Base-by-base conservation (phyloP, 2,888 invertebrate genomes). In the Eupsilia transversa region DNA sequence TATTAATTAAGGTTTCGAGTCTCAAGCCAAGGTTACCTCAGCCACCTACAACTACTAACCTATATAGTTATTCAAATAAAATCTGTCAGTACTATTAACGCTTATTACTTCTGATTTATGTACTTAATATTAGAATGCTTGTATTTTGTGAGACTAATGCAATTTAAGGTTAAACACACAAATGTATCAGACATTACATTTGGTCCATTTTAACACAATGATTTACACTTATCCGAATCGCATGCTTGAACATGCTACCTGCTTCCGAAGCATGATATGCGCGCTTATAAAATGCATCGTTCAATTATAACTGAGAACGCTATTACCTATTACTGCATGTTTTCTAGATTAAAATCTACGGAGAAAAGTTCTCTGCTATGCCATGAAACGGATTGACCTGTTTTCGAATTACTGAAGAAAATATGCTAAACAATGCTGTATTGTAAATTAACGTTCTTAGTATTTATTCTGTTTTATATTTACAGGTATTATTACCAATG, bases 201-300 rank as follows among this genome's bases (percentile, higher is more conserved):
- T 17, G 14, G 12, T 60, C 33, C 33, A 66, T 35, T 66, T 49
- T 43, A 27, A 67, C 49, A 33, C 20, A 54, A 69, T 65, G 23
- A 52, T 82, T 60, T 43, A 61, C 14, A 52, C 57, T 61, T 27
- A 59, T 69, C 41, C 46, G 52, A 54, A 69, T 80, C 30, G 80
- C 82, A 41, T 84, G 75, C 35, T 65, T 52, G 30, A 59, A 41
- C 33, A 69, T 56, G 69, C 82, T 80, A 67, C 84, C 67, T 49
- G 43, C 61, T 84, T 76, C 76, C 63, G 56, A 84, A 84, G 59
- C 83, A 76, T 56, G 69, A 79, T 79, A 74, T 41, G 43, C 64
- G 43, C 64, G 67, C 64, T 74, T 69, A 70, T 74, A 74, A 79
- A 76, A 80, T 80, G 77, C 67, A 84, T 73, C 56, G 64, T 61